Percentiles rank a stretch among this genome's conserved stretches.
These are phyloP conservation scores for Aphidius ervi DNA, from an alignment of 1,140 invertebrate species.

Conservation along the genomic window DNA sequence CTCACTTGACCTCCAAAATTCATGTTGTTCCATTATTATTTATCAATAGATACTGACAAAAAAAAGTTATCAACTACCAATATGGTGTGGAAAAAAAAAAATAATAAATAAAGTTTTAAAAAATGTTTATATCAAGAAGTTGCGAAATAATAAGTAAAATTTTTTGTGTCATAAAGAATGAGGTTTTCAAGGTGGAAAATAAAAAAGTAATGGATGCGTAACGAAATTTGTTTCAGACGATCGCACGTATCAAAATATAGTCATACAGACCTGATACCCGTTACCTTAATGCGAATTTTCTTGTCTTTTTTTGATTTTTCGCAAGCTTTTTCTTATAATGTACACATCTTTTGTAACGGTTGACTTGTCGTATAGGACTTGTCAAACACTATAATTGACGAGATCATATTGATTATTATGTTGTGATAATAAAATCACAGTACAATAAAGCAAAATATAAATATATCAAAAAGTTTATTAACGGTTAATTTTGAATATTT, in stretches of 20 bases:
- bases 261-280: constrained; percentile 35
- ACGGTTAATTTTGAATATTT: neutral
- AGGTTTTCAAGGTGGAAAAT: constrained; percentile 1
- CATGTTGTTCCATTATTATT: too few relatives aligned
- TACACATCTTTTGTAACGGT: constrained; percentile 36
- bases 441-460: too few relatives aligned
- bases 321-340: constrained; percentile 38
- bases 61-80: too few relatives aligned
- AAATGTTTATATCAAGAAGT: too few relatives aligned
- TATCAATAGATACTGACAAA: too few relatives aligned
- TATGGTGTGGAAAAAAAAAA: too few relatives aligned
- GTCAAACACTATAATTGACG: neutral
- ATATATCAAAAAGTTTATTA: too few relatives aligned
- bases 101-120: too few relatives aligned
- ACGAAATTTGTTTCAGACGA: constrained; percentile 19
- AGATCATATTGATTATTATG: too few relatives aligned
- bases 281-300: constrained; percentile 50
- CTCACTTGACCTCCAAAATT: too few relatives aligned
- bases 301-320: constrained; percentile 21
- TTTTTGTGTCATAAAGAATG: neutral
- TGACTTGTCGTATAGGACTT: constrained; percentile 6
- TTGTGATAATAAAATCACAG: too few relatives aligned
- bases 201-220: constrained; percentile 19
- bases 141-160: too few relatives aligned
- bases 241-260: constrained; percentile 13